phyloP scores from a whole-genome alignment of 1,140 invertebrate species.

The Brachionus rubens region DNA sequence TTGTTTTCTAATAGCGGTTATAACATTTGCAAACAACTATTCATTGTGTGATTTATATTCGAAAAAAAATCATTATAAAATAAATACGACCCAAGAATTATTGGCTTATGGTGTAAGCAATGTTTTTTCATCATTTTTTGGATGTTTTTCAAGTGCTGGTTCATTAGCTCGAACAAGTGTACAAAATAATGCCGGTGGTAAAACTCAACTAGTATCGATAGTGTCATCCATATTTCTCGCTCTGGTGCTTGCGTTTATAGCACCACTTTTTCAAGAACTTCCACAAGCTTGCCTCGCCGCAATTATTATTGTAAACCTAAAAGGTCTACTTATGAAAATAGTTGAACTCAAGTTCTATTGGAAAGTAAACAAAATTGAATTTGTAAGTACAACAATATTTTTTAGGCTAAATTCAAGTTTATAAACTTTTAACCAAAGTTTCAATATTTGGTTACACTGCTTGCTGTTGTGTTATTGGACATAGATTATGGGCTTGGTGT shows the following conservation, averaged over 20 bases:
- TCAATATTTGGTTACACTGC: slow-evolving; percentile 47
- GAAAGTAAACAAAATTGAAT: slow-evolving; percentile 57
- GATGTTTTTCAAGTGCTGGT: slow-evolving; percentile 63
- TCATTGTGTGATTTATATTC: slow-evolving; percentile 89
- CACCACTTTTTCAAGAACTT: slow-evolving; percentile 58
- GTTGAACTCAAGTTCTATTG: slow-evolving; percentile 53
- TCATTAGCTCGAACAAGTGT: slow-evolving; percentile 62
- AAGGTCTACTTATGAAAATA: slow-evolving; percentile 60
- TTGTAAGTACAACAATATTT: no score
- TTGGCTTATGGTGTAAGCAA: slow-evolving; percentile 63
- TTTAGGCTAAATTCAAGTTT: no score
- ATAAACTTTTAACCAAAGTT: slow-evolving; percentile 49
- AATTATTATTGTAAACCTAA: slow-evolving; percentile 63
- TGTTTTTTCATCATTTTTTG: slow-evolving; percentile 62
- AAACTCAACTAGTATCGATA: slow-evolving; percentile 55
- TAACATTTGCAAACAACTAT: slow-evolving; percentile 83
- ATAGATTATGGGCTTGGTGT: slow-evolving; percentile 51
- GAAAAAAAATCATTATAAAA: slow-evolving; percentile 77
- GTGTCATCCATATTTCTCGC: slow-evolving; percentile 55
- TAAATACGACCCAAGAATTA: slow-evolving; percentile 78
- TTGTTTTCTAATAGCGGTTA: slow-evolving; percentile 69
- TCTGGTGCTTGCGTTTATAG: slow-evolving; percentile 62
- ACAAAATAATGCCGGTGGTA: slow-evolving; percentile 61
- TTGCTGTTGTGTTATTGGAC: slow-evolving; percentile 45
- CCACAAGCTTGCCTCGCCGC: slow-evolving; percentile 56